Base-by-base conservation (phyloP, 2,113 vertebrate species). In the Sturnus vulgaris region DNA sequence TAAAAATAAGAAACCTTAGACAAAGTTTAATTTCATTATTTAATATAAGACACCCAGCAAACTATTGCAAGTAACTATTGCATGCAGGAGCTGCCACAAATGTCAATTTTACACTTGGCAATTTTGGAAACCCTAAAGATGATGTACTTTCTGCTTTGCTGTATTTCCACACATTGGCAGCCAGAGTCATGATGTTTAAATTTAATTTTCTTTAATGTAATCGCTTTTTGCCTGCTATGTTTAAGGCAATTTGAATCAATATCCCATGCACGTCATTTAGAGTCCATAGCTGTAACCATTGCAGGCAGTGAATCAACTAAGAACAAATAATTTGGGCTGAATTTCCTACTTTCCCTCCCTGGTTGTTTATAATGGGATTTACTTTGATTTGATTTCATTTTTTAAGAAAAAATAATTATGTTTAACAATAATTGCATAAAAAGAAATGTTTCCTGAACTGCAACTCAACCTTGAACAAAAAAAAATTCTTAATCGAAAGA, bases 171-270 rank as follows among this genome's bases (percentile, higher is more conserved):
- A 15, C 35, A 64, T 33, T 85, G 57, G 24, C 65, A 87, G 31
- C 60, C 31, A 57, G 77, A 86, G 19, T 79, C 44, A 87, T n/a
- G 61, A 68, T 87, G 56, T 82, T 89, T 79, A 75, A 92, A 82
- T 92, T 93, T 79, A 57, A 91, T 91, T 96, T 95, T 84, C 57
- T 82, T 53, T 84, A 89, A 82, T 44, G 49, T 55, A 84, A 84
- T 86, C 2, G 0, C 0, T 20, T 86, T 89, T 85, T 49, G 24
- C 37, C 22, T 79, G 73, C 30, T 89, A 68, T 44, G 30, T 89
- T 84, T 85, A 79, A 84, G 27, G 49, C 33, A 91, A 76, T 94
- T 92, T 92, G 61, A 93, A 82, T 91, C 65, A 87, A 82, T 91
- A 92, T 71, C 44, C 49, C 44, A 44, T 85, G 44, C 21, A 94